These are phyloP conservation scores for Chymomyza costata DNA, from an alignment of 1,140 invertebrate species.

Conservation along the genomic window DNA sequence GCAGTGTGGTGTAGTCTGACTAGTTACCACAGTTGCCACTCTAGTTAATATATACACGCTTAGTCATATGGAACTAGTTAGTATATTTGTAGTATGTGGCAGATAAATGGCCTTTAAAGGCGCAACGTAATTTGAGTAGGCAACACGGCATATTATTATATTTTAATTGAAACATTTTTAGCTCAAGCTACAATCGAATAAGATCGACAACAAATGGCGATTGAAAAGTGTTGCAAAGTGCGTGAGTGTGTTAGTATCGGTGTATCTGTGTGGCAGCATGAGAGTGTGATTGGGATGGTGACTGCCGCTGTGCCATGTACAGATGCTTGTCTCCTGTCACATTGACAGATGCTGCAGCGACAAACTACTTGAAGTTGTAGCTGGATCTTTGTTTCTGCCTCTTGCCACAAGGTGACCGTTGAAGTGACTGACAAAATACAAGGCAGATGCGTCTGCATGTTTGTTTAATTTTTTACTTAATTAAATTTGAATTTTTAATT, in stretches of 20 bases:
- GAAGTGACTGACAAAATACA: constrained; percentile 55
- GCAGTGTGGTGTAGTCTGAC: constrained; percentile 19
- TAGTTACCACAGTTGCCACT: too few species aligned
- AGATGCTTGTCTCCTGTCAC: constrained; percentile 66
- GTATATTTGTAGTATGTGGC: constrained; percentile 12
- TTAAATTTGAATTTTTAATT: constrained; percentile 74
- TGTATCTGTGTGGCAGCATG: too few species aligned
- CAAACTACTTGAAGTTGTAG: too few species aligned
- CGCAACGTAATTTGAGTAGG: constrained; percentile 40
- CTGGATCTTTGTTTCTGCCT: not conserved
- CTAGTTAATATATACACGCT: too few species aligned
- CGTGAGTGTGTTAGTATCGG: constrained; percentile 49
- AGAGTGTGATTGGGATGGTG: too few species aligned
- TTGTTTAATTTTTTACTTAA: constrained; percentile 73
- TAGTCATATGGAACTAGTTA: too few species aligned
- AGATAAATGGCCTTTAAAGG: constrained; percentile 51
- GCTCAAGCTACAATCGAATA: constrained; percentile 25
- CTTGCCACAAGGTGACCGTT: not conserved
- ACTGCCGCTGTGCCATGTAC: constrained; percentile 48
- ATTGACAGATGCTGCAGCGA: constrained; percentile 51
- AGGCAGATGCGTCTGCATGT: constrained; percentile 66
- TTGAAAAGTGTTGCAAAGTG: constrained; percentile 66
- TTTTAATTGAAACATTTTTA: constrained; percentile 71
- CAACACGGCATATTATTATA: constrained; percentile 52
- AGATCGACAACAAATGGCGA: constrained; percentile 46